Evolutionary conservation across 2,888 invertebrate genomes (phyloP), one percentile per base, ranked within the genome.

Genomic region (Tetheella fluctuosa): DNA sequence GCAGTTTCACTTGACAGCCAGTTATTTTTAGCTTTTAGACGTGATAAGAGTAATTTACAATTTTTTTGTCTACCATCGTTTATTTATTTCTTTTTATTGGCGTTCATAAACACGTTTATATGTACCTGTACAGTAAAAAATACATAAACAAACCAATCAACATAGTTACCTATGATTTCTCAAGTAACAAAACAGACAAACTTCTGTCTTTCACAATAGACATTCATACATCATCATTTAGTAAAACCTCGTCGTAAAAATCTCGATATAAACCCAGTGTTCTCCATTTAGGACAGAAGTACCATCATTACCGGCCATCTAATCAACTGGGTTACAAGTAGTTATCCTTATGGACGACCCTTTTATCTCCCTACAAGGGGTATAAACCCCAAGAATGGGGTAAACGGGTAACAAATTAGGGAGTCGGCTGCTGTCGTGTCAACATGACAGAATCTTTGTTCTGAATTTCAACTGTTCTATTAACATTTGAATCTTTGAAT

Each of bases 331-430:
- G 81, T 83, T 84, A 85, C 81, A 85, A 79, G 62, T 63, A 67
- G 61, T 67, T 67, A 68, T 65, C 66, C 63, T 48, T 56, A 57
- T 37, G 76, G 82, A 81, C 81, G 83, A 77, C 77, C 82, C 85
- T 86, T 88, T 89, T 90, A 90, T 90, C 90, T 87, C 77, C 81
- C 80, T 77, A 73, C 71, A 74, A 74, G 79, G 78, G 83, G 80
- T 79, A 84, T 86, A 88, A 86, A 80, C 71, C 75, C 70, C 69
- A 71, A 68, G 71, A 80, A 79, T 76, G 76, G 79, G 80, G 79
- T 74, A 74, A 74, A 78, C 68, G 63, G 70, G 48, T 67, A 70
- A 75, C 79, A 80, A 83, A 82, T 81, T 83, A 80, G 76, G 73
- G 78, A 55, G 61, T 56, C 55, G 73, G 62, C 61, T 64, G 67